A percentile compares a stretch with the other conserved stretches of the same genome.
These are phyloP conservation scores for Helicoverpa armigera DNA, from an alignment of 1,140 invertebrate species.

Conservation along the genomic window DNA sequence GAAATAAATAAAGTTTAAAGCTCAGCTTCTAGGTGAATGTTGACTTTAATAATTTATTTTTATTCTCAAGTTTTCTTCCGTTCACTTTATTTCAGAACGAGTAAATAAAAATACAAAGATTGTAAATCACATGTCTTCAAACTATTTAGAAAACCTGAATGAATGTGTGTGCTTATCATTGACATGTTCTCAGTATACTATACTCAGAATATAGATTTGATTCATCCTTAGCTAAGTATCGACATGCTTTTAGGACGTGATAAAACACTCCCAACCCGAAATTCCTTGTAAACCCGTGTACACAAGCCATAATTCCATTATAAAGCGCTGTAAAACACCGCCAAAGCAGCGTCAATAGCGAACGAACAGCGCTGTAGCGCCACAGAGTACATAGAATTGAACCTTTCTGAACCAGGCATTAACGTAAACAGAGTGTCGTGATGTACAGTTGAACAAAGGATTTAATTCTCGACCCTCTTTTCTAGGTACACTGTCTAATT, in stretches of 20 bases:
- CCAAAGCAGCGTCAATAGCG: not conserved
- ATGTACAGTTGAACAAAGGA: constrained; percentile 56
- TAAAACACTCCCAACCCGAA: too few relatives aligned
- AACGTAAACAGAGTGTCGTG: not conserved
- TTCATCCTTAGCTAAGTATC: too few relatives aligned
- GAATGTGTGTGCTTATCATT: too few relatives aligned
- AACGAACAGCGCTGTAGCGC: not conserved
- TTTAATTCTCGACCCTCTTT: constrained; percentile 55
- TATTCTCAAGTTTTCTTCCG: constrained; percentile 3
- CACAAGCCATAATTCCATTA: not conserved
- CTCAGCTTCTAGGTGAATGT: not conserved
- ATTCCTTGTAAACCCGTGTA: not conserved
- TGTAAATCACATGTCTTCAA: too few relatives aligned
- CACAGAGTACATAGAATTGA: not conserved
- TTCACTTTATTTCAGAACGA: not conserved
- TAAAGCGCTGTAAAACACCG: not conserved
- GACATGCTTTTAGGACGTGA: too few relatives aligned
- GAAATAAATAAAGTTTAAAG: constrained; percentile 33
- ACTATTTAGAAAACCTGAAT: too few relatives aligned
- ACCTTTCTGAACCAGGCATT: not conserved
- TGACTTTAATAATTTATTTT: constrained; percentile 34
- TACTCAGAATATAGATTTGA: too few relatives aligned
- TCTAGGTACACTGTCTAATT: constrained; percentile 57
- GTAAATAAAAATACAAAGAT: too few relatives aligned
- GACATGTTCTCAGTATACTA: too few relatives aligned